Base-by-base conservation (phyloP, 64 coral and sea anemone genomes). In the Platygyra sinensis region DNA sequence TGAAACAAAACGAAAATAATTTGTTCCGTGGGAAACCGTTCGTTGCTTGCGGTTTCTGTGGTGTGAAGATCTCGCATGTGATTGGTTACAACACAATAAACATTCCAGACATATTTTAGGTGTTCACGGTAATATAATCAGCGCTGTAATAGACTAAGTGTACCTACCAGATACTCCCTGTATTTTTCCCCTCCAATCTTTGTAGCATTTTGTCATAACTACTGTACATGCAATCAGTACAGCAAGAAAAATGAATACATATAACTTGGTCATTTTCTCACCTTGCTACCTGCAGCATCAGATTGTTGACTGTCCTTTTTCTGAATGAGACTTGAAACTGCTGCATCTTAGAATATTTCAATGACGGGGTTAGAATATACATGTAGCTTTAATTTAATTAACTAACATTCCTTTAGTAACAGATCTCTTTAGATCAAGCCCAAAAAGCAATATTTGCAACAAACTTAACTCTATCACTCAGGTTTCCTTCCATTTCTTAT, bases 201-300 rank as follows among this genome's bases (percentile, higher is more conserved):
- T 36, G 11, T 4, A 22, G 11, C 15, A 57, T 57, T 14, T 57
- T 14, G 54, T 57, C 54, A 10, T 0, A 78, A 24, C n/a, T 77
- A 28, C 2, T 25, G 39, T n/a, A 36, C 39, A 46, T 51, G 17
- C 25, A 18, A 19, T 25, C 69, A 54, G 3, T 60, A 33, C 10
- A 51, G 10, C 69, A 27, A 50, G 22, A 64, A 85, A 12, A 42
- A 32, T 31, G 6, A 46, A 5, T 46, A 46, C 2, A 33, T 39
- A 5, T 24, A 8, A 72, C 9, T 46, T 46, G 39, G 39, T 46
- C 6, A 32, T 33, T 20, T 30, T 17, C 50, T 49, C 54, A 92
- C 91, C 83, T 92, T 87, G 60, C 16, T 72, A 39, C 51, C 52
- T 15, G 16, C 27, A 28, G 16, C 83, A 16, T 57, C 83, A 60